Conservation (phyloP, 2,888 invertebrate genomes). For the Tachina lurida region DNA sequence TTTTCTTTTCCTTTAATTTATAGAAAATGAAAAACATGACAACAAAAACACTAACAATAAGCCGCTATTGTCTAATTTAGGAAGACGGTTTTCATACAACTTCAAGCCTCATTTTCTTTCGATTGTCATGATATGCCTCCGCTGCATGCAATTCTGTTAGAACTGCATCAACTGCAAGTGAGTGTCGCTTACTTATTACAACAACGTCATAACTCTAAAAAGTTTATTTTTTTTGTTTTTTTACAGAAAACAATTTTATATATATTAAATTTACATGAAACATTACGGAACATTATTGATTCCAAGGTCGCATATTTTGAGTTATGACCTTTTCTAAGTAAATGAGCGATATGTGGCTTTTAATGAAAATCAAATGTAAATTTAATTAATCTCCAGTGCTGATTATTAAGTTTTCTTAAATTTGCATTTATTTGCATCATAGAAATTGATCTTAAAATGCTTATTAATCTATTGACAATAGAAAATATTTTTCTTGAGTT, state of each 20-base stretch:
- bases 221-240: no score
- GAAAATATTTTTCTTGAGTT: no score
- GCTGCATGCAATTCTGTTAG: constrained; percentile 22
- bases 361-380: constrained; percentile 54
- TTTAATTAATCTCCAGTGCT: constrained; percentile 13
- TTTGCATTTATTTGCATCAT: constrained; percentile 42
- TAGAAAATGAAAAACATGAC: neutral
- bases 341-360: neutral
- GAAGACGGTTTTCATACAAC: constrained; percentile 21
- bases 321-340: no score
- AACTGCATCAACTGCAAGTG: constrained; percentile 34
- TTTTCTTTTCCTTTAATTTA: constrained; percentile 16
- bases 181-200: neutral
- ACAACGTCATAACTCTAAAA: no score
- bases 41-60: neutral
- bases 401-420: constrained; percentile 34
- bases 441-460: constrained; percentile 12
- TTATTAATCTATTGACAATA: constrained; percentile 22
- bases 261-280: no score
- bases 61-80: constrained; percentile 37
- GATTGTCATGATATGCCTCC: neutral
- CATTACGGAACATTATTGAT: no score
- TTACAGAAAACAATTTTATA: no score
- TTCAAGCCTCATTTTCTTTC: constrained; percentile 19
- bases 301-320: no score